Evolutionary conservation across 53 echinoderm and acorn worm species (phyloP), one percentile per base, ranked within the genome.

Genomic region (Temnopleurus reevesii): DNA sequence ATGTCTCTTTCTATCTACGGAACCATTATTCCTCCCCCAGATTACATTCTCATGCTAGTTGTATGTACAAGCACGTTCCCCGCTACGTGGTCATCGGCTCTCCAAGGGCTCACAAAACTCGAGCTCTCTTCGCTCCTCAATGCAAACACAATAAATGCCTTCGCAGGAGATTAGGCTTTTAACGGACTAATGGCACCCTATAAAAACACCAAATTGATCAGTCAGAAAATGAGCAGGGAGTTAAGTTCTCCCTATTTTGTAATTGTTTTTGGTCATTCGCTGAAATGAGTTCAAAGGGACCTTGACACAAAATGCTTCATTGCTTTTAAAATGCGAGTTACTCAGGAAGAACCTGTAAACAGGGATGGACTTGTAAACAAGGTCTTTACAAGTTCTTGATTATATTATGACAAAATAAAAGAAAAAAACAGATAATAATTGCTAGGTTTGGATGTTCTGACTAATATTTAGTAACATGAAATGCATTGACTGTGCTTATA

Each of bases 1-100:
- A 2, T 64, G 0, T 64, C 64, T 49, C 10, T 0, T 15, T 18
- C 28, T 34, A 29, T 83, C 53, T 53, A n/a, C n/a, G n/a, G n/a
- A n/a, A n/a, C n/a, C n/a, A n/a, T n/a, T n/a, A n/a, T n/a, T n/a
- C 55, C 36, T 53, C 56, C 17, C 23, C 9, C 12, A 56, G 12
- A n/a, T 17, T 18, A 34, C n/a, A 1, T 55, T 33, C 30, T 53
- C 10, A 34, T 18, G 83, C 83, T 30, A 6, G 12, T 55, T 36
- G 35, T 15, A 41, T 41, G 56, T 36, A 36, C 38, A 84, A 35
- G 84, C 71, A 71, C 71, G 71, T 71, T 71, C 71, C 71, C 41
- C 15, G 41, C 41, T 43, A 41, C 71, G 71, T 71, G 71, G 71
- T 30, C 71, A 38, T 23, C 71, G 8, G 36, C 43, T 23, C 71